Evolutionary conservation across 2,888 invertebrate species (phyloP).

Genomic region (Adineta ricciae): DNA sequence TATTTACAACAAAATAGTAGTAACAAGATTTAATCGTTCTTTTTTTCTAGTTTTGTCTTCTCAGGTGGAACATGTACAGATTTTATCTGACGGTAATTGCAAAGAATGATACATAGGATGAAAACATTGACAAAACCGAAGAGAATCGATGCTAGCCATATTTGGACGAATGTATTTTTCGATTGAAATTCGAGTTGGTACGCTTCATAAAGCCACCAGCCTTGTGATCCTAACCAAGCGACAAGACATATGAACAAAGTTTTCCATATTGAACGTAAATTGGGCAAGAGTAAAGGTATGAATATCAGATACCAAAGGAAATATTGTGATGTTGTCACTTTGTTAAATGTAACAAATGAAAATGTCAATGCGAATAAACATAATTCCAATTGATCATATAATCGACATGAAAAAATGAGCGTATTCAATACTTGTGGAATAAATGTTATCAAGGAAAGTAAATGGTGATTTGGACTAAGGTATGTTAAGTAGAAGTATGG

Average conservation of each 20-base stretch:
- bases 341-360: slow-evolving; percentile 80
- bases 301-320: slow-evolving; percentile 80
- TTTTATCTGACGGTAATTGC: not conserved
- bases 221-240: slow-evolving; percentile 52
- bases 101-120: not conserved
- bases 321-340: slow-evolving; percentile 82
- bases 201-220: slow-evolving; percentile 75
- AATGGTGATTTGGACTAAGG: slow-evolving; percentile 49
- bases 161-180: slow-evolving; percentile 66
- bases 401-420: slow-evolving; percentile 40
- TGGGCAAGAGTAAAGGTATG: slow-evolving; percentile 58
- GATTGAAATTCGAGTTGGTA: slow-evolving; percentile 82
- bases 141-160: slow-evolving; percentile 72
- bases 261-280: slow-evolving; percentile 38
- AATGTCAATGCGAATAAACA: slow-evolving; percentile 73
- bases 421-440: slow-evolving; percentile 58
- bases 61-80: not conserved
- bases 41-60: not conserved
- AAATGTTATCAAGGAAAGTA: slow-evolving; percentile 57
- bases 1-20: not conserved
- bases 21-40: not conserved
- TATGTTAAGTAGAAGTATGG: slow-evolving; percentile 85
- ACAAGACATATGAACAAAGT: slow-evolving; percentile 54
- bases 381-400: slow-evolving; percentile 62
- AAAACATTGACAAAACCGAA: slow-evolving; percentile 53